Evolutionary conservation across 2,888 invertebrate species (phyloP).

Genomic region (Hedychridium roseum): DNA sequence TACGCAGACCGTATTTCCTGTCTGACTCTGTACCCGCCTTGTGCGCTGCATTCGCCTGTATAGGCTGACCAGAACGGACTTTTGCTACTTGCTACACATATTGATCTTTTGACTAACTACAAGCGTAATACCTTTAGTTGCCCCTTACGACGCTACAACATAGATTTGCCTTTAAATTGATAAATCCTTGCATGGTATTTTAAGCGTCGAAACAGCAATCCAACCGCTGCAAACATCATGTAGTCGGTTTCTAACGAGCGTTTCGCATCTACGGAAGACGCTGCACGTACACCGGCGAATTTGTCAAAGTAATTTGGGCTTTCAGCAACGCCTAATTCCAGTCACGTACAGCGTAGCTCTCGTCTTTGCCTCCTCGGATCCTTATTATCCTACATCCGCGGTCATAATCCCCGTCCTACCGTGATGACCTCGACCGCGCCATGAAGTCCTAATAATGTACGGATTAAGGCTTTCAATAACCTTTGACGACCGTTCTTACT

Average conservation of each 20-base stretch:
- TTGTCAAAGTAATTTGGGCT: slow-evolving; percentile 57
- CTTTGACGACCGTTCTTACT: slow-evolving; percentile 13
- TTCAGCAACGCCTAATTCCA: slow-evolving; percentile 37
- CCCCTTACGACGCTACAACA: no score
- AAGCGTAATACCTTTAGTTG: no score
- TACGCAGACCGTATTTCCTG: no score
- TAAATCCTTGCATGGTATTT: no score
- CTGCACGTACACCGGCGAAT: slow-evolving; percentile 37
- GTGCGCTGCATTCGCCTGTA: no score
- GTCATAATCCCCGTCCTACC: slow-evolving; percentile 32
- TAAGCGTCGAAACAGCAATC: no score
- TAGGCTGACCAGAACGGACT: no score
- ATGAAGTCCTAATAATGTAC: slow-evolving; percentile 32
- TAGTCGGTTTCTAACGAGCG: slow-evolving; percentile 20
- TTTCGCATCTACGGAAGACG: slow-evolving; percentile 12
- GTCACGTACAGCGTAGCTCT: slow-evolving; percentile 43
- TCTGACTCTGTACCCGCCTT: no score
- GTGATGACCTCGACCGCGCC: slow-evolving; percentile 32
- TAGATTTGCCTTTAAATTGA: no score
- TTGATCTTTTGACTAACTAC: no score
- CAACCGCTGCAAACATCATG: no score
- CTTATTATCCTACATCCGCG: slow-evolving; percentile 47
- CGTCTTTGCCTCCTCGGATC: slow-evolving; percentile 40
- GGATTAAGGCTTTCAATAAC: slow-evolving; percentile 28
- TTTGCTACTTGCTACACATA: no score